phyloP scores from a whole-genome alignment of 2,888 invertebrate genomes.

The Monopis laevigella region DNA sequence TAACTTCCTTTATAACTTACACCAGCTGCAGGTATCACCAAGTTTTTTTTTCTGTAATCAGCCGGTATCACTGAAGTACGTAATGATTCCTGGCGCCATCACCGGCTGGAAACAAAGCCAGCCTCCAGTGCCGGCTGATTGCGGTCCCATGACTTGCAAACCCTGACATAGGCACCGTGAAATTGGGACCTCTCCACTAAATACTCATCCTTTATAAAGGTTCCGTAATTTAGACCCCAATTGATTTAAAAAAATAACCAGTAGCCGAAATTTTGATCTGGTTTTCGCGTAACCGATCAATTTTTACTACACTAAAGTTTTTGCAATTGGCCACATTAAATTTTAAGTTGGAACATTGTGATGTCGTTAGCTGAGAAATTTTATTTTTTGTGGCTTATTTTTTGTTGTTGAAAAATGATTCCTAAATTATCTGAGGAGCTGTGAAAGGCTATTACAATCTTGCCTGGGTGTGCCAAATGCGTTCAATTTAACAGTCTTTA shows the following conservation, averaged over 20 bases:
- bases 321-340: conserved; percentile 1
- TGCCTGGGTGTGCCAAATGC: too few relatives aligned
- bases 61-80: too few relatives aligned
- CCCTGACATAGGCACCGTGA: conserved; percentile 2
- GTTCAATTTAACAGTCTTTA: too few relatives aligned
- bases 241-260: neutral
- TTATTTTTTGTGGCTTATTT: conserved; percentile 5
- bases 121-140: conserved; percentile 34
- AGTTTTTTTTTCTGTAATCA: too few relatives aligned
- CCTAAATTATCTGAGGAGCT: too few relatives aligned
- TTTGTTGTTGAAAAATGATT: neutral
- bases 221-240: conserved; percentile 9
- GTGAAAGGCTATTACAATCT: too few relatives aligned
- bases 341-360: conserved; percentile 4
- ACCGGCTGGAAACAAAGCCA: conserved; percentile 40
- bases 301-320: too few relatives aligned
- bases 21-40: too few relatives aligned
- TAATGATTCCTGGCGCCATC: conserved; percentile 27
- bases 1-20: too few relatives aligned
- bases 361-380: neutral
- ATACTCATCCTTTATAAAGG: conserved; percentile 3
- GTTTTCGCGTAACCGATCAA: conserved; percentile 3
- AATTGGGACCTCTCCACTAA: conserved; percentile 5
- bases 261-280: conserved; percentile 6
- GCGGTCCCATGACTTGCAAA: conserved; percentile 47